Conservation (phyloP, 2,888 invertebrate genomes). For the Diarsia mendica region DNA sequence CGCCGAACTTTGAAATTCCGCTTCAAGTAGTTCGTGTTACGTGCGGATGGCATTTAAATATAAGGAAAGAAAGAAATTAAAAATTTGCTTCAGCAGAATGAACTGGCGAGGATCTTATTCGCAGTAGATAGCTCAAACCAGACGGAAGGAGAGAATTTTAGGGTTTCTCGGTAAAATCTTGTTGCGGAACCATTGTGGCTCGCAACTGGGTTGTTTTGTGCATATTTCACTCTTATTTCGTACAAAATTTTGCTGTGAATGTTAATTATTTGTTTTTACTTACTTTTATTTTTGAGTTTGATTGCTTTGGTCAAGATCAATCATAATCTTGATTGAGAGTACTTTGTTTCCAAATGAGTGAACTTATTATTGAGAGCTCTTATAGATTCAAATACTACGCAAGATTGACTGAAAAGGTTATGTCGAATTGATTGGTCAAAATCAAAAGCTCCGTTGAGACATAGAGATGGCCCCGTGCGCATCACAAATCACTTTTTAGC, state of each 20-base stretch:
- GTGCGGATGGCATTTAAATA: conserved; percentile 74
- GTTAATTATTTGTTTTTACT: background rate
- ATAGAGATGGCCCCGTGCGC: background rate
- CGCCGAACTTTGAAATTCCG: conserved; percentile 72
- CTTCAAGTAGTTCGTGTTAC: conserved; percentile 73
- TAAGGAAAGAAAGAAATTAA: conserved; percentile 80
- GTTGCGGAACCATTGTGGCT: conserved; percentile 32
- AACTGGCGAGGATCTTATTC: conserved; percentile 74
- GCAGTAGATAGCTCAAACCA: conserved; percentile 68
- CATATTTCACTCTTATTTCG: conserved; percentile 8
- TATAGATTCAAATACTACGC: background rate
- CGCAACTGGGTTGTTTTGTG: conserved; percentile 22
- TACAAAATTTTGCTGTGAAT: background rate
- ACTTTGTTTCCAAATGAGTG: background rate
- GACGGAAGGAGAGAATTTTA: conserved; percentile 57
- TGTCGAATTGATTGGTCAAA: too few species aligned
- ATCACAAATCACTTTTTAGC: background rate
- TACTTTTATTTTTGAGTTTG: background rate
- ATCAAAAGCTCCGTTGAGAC: background rate
- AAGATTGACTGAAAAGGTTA: background rate
- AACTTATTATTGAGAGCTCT: background rate
- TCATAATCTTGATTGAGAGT: background rate
- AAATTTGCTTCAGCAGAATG: conserved; percentile 77
- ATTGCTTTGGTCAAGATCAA: background rate
- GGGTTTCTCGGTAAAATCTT: conserved; percentile 49